Base-by-base conservation (phyloP, 2,113 vertebrate genomes). In the Cavia porcellus region DNA sequence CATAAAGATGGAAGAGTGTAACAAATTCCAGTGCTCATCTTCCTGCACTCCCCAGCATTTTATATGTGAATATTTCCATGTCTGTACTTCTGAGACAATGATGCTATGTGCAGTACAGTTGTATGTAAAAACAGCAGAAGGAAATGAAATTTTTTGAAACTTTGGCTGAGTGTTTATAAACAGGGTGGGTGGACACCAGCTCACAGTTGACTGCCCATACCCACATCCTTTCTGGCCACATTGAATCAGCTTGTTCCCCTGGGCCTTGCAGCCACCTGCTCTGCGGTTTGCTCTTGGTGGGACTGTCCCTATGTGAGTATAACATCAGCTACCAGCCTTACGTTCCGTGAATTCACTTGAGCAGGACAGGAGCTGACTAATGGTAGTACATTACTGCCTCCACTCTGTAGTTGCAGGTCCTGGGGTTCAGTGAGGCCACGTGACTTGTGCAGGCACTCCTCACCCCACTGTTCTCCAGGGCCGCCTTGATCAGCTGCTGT, bases 181-280 rank as follows among this genome's bases (percentile, higher is more conserved):
- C 96, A 82, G 50, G 20, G 13, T 62, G n/a, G n/a, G 57, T 62
- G 7, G 80, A 59, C 50, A 86, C 52, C 50, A 75, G 42, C 83
- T 87, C 80, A 93, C 81, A 95, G 94, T 86, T 94, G 95, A 50
- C 64, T 10, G n/a, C 61, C 30, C 28, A 32, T 12, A 32, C 22
- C 42, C 77, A 19, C 32, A 1, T 47, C 25, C 15, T 85, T 95
- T 88, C 90, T 57, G 57, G 64, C 70, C 80, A 17, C 90, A 83
- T 5, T 62, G 81, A 84, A 52, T 24, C 25, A n/a, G 8, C 82
- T 77, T 10, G 3, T 70, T 95, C 97, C 95, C 97, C 57, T 92
- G 97, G 94, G 97, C 35, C 62, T 92, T 66, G 15, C 47, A 91
- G 72, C 89, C 89, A 95, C 55, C 89, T 96, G 94, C 86, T 55